These are phyloP conservation scores for Coecobrya sp. DNA, from an alignment of 2,888 invertebrate species.

Conservation along the genomic window DNA sequence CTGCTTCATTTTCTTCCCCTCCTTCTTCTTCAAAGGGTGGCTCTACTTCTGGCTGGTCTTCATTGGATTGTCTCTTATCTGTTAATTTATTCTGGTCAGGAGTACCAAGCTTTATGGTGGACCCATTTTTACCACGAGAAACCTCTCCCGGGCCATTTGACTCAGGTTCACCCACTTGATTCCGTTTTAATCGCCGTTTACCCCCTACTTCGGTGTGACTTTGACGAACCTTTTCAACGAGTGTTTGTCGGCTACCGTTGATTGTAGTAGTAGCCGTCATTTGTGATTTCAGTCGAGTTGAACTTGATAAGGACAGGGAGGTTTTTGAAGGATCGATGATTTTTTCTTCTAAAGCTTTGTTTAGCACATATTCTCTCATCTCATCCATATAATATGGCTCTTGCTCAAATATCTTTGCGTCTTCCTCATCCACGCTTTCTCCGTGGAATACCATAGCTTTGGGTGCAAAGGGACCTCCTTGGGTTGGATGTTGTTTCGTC, in stretches of 20 bases:
- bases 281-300: neutral
- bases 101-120: too few species aligned
- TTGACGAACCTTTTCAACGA: neutral
- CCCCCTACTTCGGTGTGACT: neutral
- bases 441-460: constrained; percentile 40
- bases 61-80: too few species aligned
- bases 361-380: constrained; percentile 62
- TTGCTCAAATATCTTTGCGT: constrained; percentile 58
- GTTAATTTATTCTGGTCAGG: too few species aligned
- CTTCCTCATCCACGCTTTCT: constrained; percentile 57
- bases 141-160: neutral
- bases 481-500: neutral
- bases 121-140: neutral
- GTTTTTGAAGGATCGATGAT: neutral
- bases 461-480: constrained; percentile 64
- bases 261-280: neutral
- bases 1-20: too few species aligned
- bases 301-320: neutral
- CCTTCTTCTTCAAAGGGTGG: too few species aligned
- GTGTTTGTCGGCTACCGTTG: neutral
- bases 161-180: neutral
- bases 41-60: too few species aligned
- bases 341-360: constrained; percentile 60
- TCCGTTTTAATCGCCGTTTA: neutral
- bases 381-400: constrained; percentile 65